Evolutionary conservation across 92 coral and sea anemone species (phyloP), one percentile per base, ranked within the genome.

Genomic region (Pocillopora grandis): DNA sequence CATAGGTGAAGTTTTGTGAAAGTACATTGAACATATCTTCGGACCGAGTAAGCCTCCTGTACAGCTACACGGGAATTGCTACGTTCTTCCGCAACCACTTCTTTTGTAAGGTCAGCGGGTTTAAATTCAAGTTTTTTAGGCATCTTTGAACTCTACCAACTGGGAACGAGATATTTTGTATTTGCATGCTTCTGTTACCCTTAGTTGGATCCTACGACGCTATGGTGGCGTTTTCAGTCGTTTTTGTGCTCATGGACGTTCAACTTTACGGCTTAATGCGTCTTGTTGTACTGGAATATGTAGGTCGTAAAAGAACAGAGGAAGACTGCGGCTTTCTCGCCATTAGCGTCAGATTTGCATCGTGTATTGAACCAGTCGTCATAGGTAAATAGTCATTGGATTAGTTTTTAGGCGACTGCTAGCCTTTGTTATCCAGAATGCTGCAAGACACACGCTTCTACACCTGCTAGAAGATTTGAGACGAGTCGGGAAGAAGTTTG

Each of bases 221-320:
- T 60, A 56, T 85, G 37, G 69, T 68, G 12, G 75, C 37, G 49
- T 76, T 77, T 12, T 78, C 75, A 55, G 36, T 70, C 1, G 15
- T 69, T 36, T 23, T 37, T 55, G 89, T 84, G 20, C 16, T 85
- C 72, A 66, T 85, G 69, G 73, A 60, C 27, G 88, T 78, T 16
- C 10, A 27, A 8, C 71, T 73, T 10, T 78, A 58, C 10, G 88
- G 83, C 12, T 80, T 82, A 5, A 36, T 85, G 17, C 63, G 79
- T 5, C 65, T 85, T 37, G 33, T 85, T 10, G 88, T 85, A 31
- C 42, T 85, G 63, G 79, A 78, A 27, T 85, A 84, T 85, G 88
- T 85, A 1, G 88, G 84, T n/a, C 64, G 55, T 20, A 52, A 49
- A 58, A 66, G 56, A n/a, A 76, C 80, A 6, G 75, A 78, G n/a